Evolutionary conservation across 1,140 invertebrate genomes (phyloP).

Genomic region (Zophobas morio): DNA sequence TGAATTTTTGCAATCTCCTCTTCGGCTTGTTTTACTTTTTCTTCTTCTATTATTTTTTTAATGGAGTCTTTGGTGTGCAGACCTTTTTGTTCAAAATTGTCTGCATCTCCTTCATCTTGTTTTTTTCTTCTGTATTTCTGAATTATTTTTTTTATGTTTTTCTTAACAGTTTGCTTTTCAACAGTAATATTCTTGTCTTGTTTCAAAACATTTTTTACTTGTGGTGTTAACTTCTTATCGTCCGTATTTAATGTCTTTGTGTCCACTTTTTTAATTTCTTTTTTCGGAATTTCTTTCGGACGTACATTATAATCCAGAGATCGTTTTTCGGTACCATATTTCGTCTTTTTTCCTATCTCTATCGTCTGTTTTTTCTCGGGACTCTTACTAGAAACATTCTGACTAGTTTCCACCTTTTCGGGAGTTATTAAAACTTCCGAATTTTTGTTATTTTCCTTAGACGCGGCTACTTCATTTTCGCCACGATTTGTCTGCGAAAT

Average conservation of each 20-base stretch:
- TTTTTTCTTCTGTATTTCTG: constrained; percentile 61
- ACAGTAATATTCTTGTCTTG: constrained; percentile 24
- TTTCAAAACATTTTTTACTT: neutral
- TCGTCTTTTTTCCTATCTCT: neutral
- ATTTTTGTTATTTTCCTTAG: too few relatives aligned
- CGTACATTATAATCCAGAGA: too few relatives aligned
- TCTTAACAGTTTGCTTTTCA: constrained; percentile 56
- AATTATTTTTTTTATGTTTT: constrained; percentile 61
- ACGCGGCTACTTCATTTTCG: neutral
- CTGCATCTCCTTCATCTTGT: constrained; percentile 50
- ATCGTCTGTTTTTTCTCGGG: constrained; percentile 4
- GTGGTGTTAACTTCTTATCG: neutral
- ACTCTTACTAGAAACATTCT: too few relatives aligned
- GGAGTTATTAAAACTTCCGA: too few relatives aligned
- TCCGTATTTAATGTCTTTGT: neutral
- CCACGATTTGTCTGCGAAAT: too few relatives aligned
- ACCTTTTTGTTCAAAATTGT: constrained; percentile 40
- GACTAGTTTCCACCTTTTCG: too few relatives aligned
- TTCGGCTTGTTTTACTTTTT: constrained; percentile 57
- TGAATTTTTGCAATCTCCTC: constrained; percentile 63
- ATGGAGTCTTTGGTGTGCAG: constrained; percentile 55
- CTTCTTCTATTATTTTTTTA: constrained; percentile 58
- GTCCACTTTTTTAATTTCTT: constrained; percentile 32
- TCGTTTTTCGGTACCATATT: too few relatives aligned
- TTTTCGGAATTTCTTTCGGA: neutral